Percentiles rank a stretch among this genome's conserved stretches.
Conservation (phyloP, 1,140 invertebrate genomes). For the Oedothorax gibbosus region DNA sequence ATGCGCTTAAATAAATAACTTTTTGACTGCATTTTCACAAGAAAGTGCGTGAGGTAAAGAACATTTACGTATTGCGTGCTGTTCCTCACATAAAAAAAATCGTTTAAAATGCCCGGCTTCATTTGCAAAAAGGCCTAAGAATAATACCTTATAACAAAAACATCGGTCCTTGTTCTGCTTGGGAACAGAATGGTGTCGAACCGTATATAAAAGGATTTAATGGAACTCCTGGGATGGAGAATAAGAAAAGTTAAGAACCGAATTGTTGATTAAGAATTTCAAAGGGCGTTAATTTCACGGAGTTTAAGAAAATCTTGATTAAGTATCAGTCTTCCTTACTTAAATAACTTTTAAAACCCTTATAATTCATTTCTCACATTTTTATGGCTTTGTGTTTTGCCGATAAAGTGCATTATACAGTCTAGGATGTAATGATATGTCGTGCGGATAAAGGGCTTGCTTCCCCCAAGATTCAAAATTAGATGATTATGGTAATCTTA, state of each 20-base stretch:
- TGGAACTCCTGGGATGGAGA: constrained; percentile 13
- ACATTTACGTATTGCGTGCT: constrained; percentile 50
- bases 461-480: too few species aligned
- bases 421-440: too few species aligned
- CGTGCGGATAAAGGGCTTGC: too few species aligned
- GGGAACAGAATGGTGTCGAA: constrained; percentile 48
- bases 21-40: constrained; percentile 36
- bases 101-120: too few species aligned
- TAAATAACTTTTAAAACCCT: not conserved
- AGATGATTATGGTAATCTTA: too few species aligned
- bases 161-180: too few species aligned
- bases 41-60: constrained; percentile 37
- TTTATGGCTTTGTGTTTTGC: too few species aligned
- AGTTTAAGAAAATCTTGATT: constrained; percentile 15
- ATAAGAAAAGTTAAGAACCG: constrained; percentile 13
- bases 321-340: constrained; percentile 7
- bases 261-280: constrained; percentile 39
- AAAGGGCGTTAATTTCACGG: constrained; percentile 31
- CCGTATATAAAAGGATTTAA: constrained; percentile 37
- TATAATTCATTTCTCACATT: too few species aligned
- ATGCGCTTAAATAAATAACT: constrained; percentile 44
- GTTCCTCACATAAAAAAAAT: not conserved
- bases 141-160: too few species aligned
- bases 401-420: too few species aligned
- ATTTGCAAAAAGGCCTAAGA: too few species aligned